Evolutionary conservation across 1,140 invertebrate genomes (phyloP), one percentile per base, ranked within the genome.

Genomic region (Zaprionus lachaisei): DNA sequence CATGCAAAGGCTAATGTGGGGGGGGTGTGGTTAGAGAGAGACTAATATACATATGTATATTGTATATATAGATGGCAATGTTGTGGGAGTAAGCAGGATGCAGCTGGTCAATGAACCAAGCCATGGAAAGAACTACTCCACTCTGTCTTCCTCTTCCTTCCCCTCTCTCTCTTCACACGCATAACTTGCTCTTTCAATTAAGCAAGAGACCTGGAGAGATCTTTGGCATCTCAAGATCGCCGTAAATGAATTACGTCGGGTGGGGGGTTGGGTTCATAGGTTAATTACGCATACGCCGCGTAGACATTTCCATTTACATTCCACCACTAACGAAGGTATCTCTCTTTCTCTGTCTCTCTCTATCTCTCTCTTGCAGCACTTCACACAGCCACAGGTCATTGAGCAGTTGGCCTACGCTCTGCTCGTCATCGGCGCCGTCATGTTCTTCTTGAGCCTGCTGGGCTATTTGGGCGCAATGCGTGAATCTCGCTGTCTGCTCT

Each of bases 391-490:
- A 6, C 93, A 94, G 66, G 94, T 96, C 54, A 94, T 95, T 66
- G 94, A 94, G 81, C 94, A 96, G 91, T 94, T 95, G 62, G 94
- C 95, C 22, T 96, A 96, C 90, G 94, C 97, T 44, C 93, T 98
- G 47, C 97, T 98, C 72, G 94, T 95, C n/a, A 95, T 96, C 62
- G 97, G 97, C 55, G 95, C 95, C 24, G 94, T 97, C 76, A 96
- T 97, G 82, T 97, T 97, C 93, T 93, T 97, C 62, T 94, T 98
- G 73, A 97, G 96, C 64, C 97, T 98, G 93, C 93, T 98, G 41
- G 97, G 97, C 37, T 98, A 97, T 86, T 97, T 97, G 91, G 97
- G 97, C 44, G 97, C 97, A 11, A 94, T 97, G 84, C 95, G 96
- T 91, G 97, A 97, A 92, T 97, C 96, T 63, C 94, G 95, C 79